Evolutionary conservation across 2,888 invertebrate genomes (phyloP).

Genomic region (Hedya salicella): DNA sequence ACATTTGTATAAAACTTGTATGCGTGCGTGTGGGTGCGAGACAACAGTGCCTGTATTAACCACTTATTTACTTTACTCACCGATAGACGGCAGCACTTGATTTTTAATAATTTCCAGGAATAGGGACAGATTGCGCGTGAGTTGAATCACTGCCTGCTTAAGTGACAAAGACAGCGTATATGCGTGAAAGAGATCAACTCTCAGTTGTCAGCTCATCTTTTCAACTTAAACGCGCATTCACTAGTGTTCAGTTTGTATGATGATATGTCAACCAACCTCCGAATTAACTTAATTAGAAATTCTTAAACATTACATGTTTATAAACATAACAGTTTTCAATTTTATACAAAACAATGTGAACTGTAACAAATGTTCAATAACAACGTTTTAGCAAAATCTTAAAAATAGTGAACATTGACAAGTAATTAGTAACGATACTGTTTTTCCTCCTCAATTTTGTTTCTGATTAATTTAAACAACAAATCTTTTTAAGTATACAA

Average conservation of each 20-base stretch:
- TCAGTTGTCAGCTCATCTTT: neutral
- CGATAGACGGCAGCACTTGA: constrained; percentile 40
- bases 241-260: neutral
- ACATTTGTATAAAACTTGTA: constrained; percentile 67
- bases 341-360: neutral
- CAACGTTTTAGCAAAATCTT: neutral
- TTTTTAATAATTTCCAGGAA: neutral
- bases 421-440: neutral
- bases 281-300: neutral
- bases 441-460: neutral
- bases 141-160: neutral
- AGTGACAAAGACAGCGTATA: neutral
- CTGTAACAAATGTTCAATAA: neutral
- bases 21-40: constrained; percentile 46
- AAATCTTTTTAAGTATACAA: neutral
- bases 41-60: constrained; percentile 54
- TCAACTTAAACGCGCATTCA: constrained; percentile 1
- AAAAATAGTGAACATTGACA: neutral
- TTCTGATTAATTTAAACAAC: neutral
- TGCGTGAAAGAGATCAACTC: neutral
- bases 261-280: neutral
- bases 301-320: neutral
- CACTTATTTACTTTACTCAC: constrained; percentile 46
- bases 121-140: neutral
- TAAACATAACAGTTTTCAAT: neutral